Evolutionary conservation across 2,888 invertebrate genomes (phyloP), one percentile per base, ranked within the genome.

Genomic region (Drepana falcataria): DNA sequence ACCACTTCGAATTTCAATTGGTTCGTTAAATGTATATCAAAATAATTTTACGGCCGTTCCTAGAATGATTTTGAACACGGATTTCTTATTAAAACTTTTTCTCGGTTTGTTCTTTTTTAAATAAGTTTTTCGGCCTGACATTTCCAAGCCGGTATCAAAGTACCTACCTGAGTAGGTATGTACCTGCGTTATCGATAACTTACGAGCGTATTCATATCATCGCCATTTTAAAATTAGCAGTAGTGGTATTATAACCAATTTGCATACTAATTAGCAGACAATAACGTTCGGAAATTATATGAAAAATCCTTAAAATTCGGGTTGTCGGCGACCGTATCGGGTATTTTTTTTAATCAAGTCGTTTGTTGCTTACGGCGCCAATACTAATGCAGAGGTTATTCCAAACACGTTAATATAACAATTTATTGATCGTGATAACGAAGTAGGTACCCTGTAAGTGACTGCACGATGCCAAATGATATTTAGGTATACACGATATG

Each of bases 191-290:
- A 40, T 7, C 44, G 44, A 9, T 44, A 44, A 44, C 9, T 7
- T 44, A 44, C 9, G 44, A 44, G 44, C 44, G 44, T 44, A 9
- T 44, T 44, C 3, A 9, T 44, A 44, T 44, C 9, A 44, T 44
- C 3, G 44, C 9, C 44, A 44, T 33, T 51, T 40, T 34, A 33
- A 51, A 51, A 51, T 51, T 51, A 51, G 51, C 51, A 51, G 51
- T 33, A 51, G 51, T 51, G 51, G 40, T 51, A 40, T 51, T 49
- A 40, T 40, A 41, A 4, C 6, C 51, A 51, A 51, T 51, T 40
- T 51, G 40, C 40, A 51, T 51, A 40, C 40, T 51, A 40, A 49
- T 33, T 40, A 33, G 40, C 21, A 5, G 34, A 40, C 34, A 51
- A 34, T 51, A 34, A 40, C 2, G 40, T 51, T 40, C 40, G 51